Evolutionary conservation across 2,797 vertebrate genomes (phyloP), one percentile per base, ranked within the genome.

Genomic region (Calcarius lapponicus): DNA sequence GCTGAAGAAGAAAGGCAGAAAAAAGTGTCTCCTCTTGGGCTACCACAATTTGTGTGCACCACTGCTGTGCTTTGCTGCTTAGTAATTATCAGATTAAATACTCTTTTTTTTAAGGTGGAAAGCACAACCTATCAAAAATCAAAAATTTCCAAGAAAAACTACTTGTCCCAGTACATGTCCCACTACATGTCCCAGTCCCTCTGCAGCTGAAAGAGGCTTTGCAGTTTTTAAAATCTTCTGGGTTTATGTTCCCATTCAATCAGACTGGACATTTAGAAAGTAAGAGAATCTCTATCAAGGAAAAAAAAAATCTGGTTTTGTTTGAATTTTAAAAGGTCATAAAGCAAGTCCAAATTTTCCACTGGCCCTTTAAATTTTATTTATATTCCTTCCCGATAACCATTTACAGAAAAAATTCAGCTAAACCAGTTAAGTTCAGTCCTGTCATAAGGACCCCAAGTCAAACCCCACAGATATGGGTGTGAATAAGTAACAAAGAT

Each of bases 361-460:
- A 19, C 6, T 17, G 8, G 2, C 5, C 15, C 2, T 40, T 81
- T 66, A 16, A 28, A 34, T 60, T 48, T 32, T 25, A 34, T n/a
- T 48, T 40, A 21, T 34, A 54, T 45, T 42, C 28, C 10, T 51
- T 76, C 11, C 18, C 26, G 29, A 10, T 24, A 18, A 71, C 31
- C 0, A 36, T 56, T 81, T 80, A 8, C 3, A 38, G 54, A 72
- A 40, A 47, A 48, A 21, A 1, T 2, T 16, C 10, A 60, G 4
- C 13, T 67, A 51, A 84, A 53, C 4, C 13, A 18, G 7, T 24
- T 42, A 36, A 11, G 8, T 54, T 87, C 58, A 61, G 20, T 11
- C 17, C 34, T 0, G 0, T 20, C 0, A 0, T 8, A 32, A 71
- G 58, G 31, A 28, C 12, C 6, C 6, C 29, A 32, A 42, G 16